Evolutionary conservation across 1,140 invertebrate species (phyloP), one percentile per base, ranked within the genome.

Genomic region (Zaprionus africanus): DNA sequence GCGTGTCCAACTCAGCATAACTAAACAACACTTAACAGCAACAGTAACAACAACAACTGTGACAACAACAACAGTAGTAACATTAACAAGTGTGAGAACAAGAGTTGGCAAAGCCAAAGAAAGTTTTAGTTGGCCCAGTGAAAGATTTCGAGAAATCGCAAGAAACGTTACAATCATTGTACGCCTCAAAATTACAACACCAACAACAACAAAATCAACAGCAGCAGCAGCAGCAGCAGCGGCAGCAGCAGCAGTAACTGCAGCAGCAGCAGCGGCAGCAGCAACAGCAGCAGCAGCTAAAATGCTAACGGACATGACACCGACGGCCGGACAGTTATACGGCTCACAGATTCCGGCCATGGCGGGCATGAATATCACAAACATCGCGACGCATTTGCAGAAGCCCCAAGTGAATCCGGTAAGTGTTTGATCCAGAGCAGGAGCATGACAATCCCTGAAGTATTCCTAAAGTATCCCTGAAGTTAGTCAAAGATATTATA

Each of bases 231-330:
- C 82, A 60, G 49, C 59, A 58, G 34, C 56, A 69, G 51, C 81
- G 26, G 53, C 68, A 34, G 60, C 72, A 46, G 91, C 90, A 61
- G 94, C 94, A 75, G 94, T 94, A 62, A 94, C 75, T 70, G n/a
- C 66, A 79, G 28, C 75, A 70, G 36, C 82, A 57, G 43, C 59
- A 58, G 12, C 72, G 69, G 13, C 66, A 76, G 28, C 75, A 73
- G 28, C 82, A 60, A 43, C 59, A 58, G 34, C 56, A 71, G 51
- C 81, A 34, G 41, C 68, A 34, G 54, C 76, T 54, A 92, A 91
- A 63, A 94, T 94, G 94, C 87, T 94, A 75, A 94, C 94, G 64
- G 94, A 94, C 90, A 94, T 94, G 93, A 94, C 94, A 72, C 93
- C 94, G 76, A 93, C 94, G 76, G 94, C 94, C 76, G 94, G 94